phyloP scores from a whole-genome alignment of 2,888 invertebrate species.

The Eudemis profundana region DNA sequence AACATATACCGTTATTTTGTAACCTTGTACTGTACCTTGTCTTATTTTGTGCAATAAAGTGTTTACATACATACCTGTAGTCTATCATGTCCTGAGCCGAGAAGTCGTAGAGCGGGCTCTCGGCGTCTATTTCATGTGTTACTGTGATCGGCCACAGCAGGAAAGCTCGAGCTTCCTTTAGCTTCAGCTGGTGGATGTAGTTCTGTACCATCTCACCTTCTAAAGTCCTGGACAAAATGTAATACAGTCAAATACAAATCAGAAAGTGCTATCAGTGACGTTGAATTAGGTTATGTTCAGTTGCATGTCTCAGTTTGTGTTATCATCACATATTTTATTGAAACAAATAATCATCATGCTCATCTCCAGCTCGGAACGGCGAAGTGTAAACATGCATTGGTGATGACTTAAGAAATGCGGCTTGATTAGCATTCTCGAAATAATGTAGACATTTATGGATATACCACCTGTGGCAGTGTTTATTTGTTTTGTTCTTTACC shows the following conservation, averaged over 20 bases:
- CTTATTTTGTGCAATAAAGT: no score
- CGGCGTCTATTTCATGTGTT: slow-evolving; percentile 91
- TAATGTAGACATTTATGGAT: no score
- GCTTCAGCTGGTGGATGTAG: slow-evolving; percentile 88
- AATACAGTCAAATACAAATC: background rate
- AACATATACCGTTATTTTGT: no score
- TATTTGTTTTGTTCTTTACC: no score
- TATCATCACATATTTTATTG: slow-evolving; percentile 30
- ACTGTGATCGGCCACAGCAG: slow-evolving; percentile 95
- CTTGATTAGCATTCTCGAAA: no score
- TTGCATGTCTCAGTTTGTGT: slow-evolving; percentile 33
- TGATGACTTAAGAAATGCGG: no score
- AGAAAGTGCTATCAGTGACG: no score
- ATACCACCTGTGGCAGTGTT: no score
- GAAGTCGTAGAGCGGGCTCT: slow-evolving; percentile 92
- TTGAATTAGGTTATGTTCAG: background rate
- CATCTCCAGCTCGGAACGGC: no score
- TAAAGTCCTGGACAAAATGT: slow-evolving; percentile 64
- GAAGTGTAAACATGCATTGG: no score
- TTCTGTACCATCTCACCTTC: slow-evolving; percentile 91
- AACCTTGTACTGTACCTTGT: no score
- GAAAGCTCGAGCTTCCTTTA: slow-evolving; percentile 89
- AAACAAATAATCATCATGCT: slow-evolving; percentile 23
- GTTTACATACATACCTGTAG: no score
- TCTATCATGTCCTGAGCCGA: slow-evolving; percentile 91